These are phyloP conservation scores for Campoplex nolae DNA, from an alignment of 2,888 invertebrate genomes.

Conservation along the genomic window DNA sequence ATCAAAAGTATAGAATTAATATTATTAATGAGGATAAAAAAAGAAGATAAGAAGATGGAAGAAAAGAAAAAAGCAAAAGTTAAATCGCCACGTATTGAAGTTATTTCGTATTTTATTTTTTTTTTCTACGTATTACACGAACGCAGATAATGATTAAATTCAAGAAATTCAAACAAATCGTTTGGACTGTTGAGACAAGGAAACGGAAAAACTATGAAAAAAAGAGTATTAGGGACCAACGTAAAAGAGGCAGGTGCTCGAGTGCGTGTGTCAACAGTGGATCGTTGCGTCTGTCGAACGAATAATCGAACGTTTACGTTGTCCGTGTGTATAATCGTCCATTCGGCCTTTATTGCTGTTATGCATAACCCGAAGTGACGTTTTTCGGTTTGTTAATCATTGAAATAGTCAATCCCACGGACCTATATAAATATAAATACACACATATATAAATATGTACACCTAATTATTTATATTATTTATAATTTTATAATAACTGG, in stretches of 20 bases:
- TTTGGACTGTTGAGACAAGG: conserved; percentile 46
- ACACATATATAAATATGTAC: conserved; percentile 63
- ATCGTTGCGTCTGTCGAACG: conserved; percentile 73
- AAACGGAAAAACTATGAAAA: conserved; percentile 23
- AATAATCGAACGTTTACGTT: conserved; percentile 43
- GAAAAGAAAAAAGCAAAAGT: conserved; percentile 52
- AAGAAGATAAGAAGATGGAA: conserved; percentile 46
- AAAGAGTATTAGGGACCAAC: conserved; percentile 80
- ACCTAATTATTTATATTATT: conserved; percentile 82
- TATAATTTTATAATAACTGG: conserved; percentile 82
- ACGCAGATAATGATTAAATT: conserved; percentile 58
- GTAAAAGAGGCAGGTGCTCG: conserved; percentile 70
- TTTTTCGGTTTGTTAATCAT: conserved; percentile 50
- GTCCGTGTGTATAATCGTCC: conserved; percentile 29
- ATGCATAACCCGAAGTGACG: conserved; percentile 31
- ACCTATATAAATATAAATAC: conserved; percentile 17
- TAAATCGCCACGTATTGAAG: conserved; percentile 69
- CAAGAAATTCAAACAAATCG: conserved; percentile 20
- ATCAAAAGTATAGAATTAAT: conserved; percentile 70
- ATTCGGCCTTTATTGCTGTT: conserved; percentile 48
- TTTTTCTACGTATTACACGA: conserved; percentile 69
- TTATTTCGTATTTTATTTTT: conserved; percentile 70
- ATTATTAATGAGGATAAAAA: conserved; percentile 66
- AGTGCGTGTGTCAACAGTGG: conserved; percentile 75
- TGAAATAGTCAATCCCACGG: conserved; percentile 21